These are phyloP conservation scores for Tetramorium simillimum DNA, from an alignment of 1,140 invertebrate genomes.

Conservation along the genomic window DNA sequence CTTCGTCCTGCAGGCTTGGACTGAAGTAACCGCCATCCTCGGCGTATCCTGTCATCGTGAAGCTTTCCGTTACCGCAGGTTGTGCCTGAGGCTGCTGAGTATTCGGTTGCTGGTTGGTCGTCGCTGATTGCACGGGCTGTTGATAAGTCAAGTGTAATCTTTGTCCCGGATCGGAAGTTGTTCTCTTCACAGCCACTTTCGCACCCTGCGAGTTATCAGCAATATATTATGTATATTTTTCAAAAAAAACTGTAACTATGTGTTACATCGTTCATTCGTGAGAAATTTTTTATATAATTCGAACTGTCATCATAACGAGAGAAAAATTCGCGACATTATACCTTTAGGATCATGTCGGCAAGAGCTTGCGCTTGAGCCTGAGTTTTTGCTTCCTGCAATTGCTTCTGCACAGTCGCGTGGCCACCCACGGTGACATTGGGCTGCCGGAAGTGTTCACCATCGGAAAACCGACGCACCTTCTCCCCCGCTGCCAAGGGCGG, in stretches of 20 bases:
- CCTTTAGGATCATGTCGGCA: constrained; percentile 84
- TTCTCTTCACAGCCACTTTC: constrained; percentile 89
- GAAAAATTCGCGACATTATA: constrained; percentile 45
- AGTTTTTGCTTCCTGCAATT: constrained; percentile 86
- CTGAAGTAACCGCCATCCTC: constrained; percentile 90
- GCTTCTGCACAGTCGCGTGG: constrained; percentile 82
- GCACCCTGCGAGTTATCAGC: constrained; percentile 83
- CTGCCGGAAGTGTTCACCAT: constrained; percentile 88
- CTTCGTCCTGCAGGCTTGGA: constrained; percentile 91
- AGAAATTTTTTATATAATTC: background rate
- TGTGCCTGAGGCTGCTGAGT: constrained; percentile 77
- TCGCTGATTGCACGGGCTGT: constrained; percentile 71
- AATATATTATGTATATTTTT: background rate
- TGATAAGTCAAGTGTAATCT: constrained; percentile 83
- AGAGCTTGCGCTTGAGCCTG: constrained; percentile 85
- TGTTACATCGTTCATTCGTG: background rate
- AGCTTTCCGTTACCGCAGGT: constrained; percentile 85
- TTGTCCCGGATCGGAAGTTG: constrained; percentile 89
- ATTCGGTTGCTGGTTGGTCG: constrained; percentile 78
- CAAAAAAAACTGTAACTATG: background rate
- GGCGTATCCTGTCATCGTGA: constrained; percentile 87
- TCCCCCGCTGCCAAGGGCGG: constrained; percentile 85
- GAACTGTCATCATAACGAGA: background rate
- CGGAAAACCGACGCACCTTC: constrained; percentile 88
- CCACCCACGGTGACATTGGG: constrained; percentile 85